Conservation (phyloP, 2,888 invertebrate species). For the Drosophila cracens region DNA sequence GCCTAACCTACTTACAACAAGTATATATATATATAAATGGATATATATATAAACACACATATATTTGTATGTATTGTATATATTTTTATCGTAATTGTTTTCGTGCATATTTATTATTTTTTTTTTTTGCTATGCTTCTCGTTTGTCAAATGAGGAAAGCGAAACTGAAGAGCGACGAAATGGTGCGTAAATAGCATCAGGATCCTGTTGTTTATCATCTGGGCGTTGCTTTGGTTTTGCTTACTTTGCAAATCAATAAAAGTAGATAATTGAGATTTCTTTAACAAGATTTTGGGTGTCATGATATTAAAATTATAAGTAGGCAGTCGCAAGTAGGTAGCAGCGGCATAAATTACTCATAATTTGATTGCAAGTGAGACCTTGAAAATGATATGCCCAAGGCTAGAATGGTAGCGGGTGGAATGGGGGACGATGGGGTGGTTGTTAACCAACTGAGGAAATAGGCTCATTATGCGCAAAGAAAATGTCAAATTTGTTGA, state of each 20-base stretch:
- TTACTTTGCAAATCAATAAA: conserved; percentile 75
- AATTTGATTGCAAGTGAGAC: conserved; percentile 74
- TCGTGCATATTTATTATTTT: conserved; percentile 64
- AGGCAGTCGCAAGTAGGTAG: conserved; percentile 30
- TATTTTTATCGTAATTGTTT: conserved; percentile 80
- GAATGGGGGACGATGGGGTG: no score
- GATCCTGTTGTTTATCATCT: conserved; percentile 62
- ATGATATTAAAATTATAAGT: conserved; percentile 70
- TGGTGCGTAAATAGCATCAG: conserved; percentile 75
- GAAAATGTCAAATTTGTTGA: conserved; percentile 44
- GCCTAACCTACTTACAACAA: conserved; percentile 51
- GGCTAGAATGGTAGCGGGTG: conserved; percentile 9
- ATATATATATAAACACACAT: conserved; percentile 6
- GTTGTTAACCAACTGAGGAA: conserved; percentile 16
- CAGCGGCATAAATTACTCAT: conserved; percentile 73
- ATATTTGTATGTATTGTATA: conserved; percentile 6
- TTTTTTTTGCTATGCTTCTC: neutral
- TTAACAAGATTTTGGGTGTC: conserved; percentile 77
- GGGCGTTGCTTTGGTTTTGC: conserved; percentile 43
- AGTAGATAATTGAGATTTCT: conserved; percentile 81
- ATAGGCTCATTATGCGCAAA: conserved; percentile 44
- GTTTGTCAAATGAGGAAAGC: conserved; percentile 39
- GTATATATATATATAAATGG: conserved; percentile 9
- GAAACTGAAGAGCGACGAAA: conserved; percentile 65
- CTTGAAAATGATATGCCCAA: conserved; percentile 62